A percentile compares a stretch with the other conserved stretches of the same genome.
phyloP scores from a whole-genome alignment of 2,888 invertebrate genomes.

The Phyllotreta striolata region DNA sequence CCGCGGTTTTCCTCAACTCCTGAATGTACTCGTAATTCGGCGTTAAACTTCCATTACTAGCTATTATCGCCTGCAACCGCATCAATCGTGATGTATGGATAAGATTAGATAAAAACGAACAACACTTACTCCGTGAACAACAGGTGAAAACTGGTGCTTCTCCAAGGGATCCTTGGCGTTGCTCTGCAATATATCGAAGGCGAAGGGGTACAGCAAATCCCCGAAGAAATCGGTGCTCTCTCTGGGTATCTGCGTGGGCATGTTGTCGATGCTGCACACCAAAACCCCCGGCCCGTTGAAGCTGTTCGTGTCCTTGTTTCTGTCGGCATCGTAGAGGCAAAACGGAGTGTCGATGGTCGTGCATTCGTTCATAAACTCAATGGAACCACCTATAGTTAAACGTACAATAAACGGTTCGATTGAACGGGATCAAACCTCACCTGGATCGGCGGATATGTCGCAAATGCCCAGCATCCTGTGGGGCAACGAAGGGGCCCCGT shows the following conservation, averaged over 20 bases:
- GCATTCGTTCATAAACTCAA: slow-evolving; percentile 99
- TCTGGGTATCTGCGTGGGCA: slow-evolving; percentile 98
- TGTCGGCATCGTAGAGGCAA: slow-evolving; percentile 98
- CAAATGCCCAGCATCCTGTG: slow-evolving; percentile 95
- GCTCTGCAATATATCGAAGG: slow-evolving; percentile 83
- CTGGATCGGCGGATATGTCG: slow-evolving; percentile 99
- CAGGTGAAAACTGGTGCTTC: slow-evolving; percentile 77
- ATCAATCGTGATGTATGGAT: slow-evolving; percentile 17
- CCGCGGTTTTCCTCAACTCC: slow-evolving; percentile 73
- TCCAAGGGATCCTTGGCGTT: slow-evolving; percentile 82
- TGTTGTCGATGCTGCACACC: slow-evolving; percentile 99
- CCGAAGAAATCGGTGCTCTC: slow-evolving; percentile 99
- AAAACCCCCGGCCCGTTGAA: slow-evolving; percentile 96
- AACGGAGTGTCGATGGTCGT: slow-evolving; percentile 99
- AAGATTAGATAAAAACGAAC: slow-evolving; percentile 18
- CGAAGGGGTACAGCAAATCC: slow-evolving; percentile 87
- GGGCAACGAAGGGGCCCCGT: slow-evolving; percentile 87
- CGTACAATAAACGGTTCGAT: not conserved
- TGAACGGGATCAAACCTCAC: slow-evolving; percentile 62
- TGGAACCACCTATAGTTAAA: slow-evolving; percentile 66
- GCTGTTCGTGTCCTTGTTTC: slow-evolving; percentile 95
- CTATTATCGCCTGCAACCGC: slow-evolving; percentile 86
- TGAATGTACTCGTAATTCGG: slow-evolving; percentile 94
- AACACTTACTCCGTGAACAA: slow-evolving; percentile 71
- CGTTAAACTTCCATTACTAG: slow-evolving; percentile 92